Evolutionary conservation across 1,140 invertebrate species (phyloP).

Genomic region (Nasonia longicornis): DNA sequence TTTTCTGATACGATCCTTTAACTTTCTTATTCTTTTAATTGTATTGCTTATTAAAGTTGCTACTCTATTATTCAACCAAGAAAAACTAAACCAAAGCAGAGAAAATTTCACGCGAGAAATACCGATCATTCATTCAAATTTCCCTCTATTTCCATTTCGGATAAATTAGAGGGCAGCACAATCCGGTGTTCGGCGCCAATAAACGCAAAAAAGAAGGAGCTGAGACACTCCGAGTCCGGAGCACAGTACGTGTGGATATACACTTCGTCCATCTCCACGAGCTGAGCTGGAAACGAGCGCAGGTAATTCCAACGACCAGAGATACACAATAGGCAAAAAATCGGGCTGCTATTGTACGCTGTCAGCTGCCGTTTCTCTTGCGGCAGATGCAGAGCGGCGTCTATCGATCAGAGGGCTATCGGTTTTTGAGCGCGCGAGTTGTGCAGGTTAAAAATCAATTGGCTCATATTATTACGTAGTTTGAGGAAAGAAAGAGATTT

Average conservation of each 20-base stretch:
- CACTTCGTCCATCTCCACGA: not conserved
- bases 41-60: too few relatives aligned
- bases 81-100: too few relatives aligned
- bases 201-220: not conserved
- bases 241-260: not conserved
- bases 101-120: too few relatives aligned
- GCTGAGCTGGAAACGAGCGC: not conserved
- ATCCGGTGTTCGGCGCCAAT: not conserved
- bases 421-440: not conserved
- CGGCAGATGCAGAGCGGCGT: not conserved
- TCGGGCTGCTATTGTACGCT: not conserved
- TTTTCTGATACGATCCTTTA: too few relatives aligned
- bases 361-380: not conserved
- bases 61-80: too few relatives aligned
- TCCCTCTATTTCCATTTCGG: too few relatives aligned
- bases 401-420: not conserved
- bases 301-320: not conserved
- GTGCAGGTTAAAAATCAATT: constrained; percentile 8
- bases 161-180: not conserved
- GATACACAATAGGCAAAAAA: constrained; percentile 52
- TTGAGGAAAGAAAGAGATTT: not conserved
- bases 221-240: not conserved
- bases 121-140: too few relatives aligned
- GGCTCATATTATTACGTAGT: constrained; percentile 2
- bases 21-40: too few relatives aligned